phyloP scores from a whole-genome alignment of 2,888 invertebrate genomes.

The Cancer borealis region DNA sequence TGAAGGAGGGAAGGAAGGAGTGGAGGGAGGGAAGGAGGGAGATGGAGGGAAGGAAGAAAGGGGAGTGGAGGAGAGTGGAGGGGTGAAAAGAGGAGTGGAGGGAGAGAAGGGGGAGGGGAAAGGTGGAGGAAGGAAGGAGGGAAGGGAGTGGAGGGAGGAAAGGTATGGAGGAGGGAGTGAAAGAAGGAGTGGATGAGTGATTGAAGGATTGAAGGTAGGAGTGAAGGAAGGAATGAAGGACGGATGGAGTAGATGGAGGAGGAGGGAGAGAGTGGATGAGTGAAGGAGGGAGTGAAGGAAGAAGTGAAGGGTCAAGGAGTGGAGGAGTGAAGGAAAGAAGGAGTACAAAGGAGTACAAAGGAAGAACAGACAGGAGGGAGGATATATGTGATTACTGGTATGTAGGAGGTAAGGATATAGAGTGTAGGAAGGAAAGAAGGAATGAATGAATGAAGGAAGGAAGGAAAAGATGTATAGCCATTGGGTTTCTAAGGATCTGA shows the following conservation, averaged over 20 bases:
- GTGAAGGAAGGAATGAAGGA: background rate
- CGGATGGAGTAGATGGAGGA: background rate
- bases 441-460: background rate
- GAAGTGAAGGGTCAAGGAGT: background rate
- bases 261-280: background rate
- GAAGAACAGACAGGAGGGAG: background rate
- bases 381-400: too few relatives aligned
- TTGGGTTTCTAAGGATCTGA: background rate
- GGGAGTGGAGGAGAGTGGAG: slow-evolving; percentile 36
- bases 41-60: background rate
- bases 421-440: background rate
- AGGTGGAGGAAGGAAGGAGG: background rate
- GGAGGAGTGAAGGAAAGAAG: background rate
- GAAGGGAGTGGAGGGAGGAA: background rate
- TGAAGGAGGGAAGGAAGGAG: background rate
- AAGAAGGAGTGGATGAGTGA: slow-evolving; percentile 43
- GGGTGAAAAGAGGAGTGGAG: background rate
- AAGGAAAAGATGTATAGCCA: background rate
- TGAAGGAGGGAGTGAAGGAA: background rate
- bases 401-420: too few relatives aligned
- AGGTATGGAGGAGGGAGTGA: background rate
- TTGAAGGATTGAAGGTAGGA: too few relatives aligned
- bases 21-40: background rate
- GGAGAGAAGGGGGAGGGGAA: background rate
- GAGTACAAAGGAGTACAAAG: too few relatives aligned